These are phyloP conservation scores for Galaxias olidus DNA, from an alignment of 2,797 vertebrate species.

Conservation along the genomic window DNA sequence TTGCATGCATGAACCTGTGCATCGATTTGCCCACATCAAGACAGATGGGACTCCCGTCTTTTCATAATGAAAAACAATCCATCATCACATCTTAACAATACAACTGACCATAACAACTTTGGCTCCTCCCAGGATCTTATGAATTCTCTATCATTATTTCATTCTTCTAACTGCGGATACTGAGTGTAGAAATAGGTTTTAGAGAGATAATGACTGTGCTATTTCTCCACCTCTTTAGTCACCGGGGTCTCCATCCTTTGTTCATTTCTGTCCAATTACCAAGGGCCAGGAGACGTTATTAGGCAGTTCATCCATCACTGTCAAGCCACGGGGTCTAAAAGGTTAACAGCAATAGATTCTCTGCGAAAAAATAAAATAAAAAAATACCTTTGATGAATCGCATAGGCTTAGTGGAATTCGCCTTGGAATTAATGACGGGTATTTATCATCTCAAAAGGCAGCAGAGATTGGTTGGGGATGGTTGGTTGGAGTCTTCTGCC, in stretches of 20 bases:
- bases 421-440: slow-evolving; percentile 72
- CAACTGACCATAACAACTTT: slow-evolving; percentile 46
- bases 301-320: slow-evolving; percentile 76
- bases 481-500: slow-evolving; percentile 22
- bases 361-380: slow-evolving; percentile 60
- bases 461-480: slow-evolving; percentile 31
- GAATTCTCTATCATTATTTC: slow-evolving; percentile 35
- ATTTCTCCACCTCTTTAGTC: slow-evolving; percentile 47
- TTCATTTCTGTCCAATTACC: slow-evolving; percentile 76
- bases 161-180: slow-evolving; percentile 12
- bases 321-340: slow-evolving; percentile 68
- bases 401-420: slow-evolving; percentile 61
- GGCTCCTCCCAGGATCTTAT: slow-evolving; percentile 26
- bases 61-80: slow-evolving; percentile 53
- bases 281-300: slow-evolving; percentile 65
- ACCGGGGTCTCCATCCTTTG: slow-evolving; percentile 57
- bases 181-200: slow-evolving; percentile 42
- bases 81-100: slow-evolving; percentile 63
- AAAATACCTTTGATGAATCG: slow-evolving; percentile 69
- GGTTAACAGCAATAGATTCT: slow-evolving; percentile 77
- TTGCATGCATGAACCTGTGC: slow-evolving; percentile 49
- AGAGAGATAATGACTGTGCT: slow-evolving; percentile 41
- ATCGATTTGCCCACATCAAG: slow-evolving; percentile 13
- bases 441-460: slow-evolving; percentile 70
- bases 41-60: slow-evolving; percentile 65